Percentiles rank a stretch among this genome's conserved stretches.
Conservation (phyloP, 2,888 invertebrate species). For the Amphipyra berbera region DNA sequence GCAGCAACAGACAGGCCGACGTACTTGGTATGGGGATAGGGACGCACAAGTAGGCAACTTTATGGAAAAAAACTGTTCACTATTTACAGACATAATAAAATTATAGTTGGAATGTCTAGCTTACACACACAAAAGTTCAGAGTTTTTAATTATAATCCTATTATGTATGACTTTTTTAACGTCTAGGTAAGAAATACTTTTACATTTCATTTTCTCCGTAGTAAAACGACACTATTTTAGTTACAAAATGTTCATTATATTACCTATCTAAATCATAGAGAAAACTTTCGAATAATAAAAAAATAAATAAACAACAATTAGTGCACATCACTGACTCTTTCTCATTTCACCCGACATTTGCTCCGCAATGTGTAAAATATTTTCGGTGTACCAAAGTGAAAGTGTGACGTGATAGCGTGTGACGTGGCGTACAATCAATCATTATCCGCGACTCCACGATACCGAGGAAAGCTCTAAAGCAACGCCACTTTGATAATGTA, state of each 20-base stretch:
- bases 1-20: slow-evolving; percentile 61
- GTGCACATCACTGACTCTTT: slow-evolving; percentile 57
- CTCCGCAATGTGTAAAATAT: slow-evolving; percentile 76
- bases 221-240: no score
- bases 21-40: slow-evolving; percentile 43
- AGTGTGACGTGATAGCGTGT: slow-evolving; percentile 79
- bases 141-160: not conserved
- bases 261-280: no score
- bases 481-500: slow-evolving; percentile 85
- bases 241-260: no score
- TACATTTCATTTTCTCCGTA: no score
- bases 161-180: not conserved
- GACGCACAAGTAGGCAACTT: slow-evolving; percentile 42
- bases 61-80: slow-evolving; percentile 40
- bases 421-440: slow-evolving; percentile 82
- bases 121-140: slow-evolving; percentile 2
- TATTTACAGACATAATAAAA: slow-evolving; percentile 29
- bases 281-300: not conserved
- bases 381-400: slow-evolving; percentile 80
- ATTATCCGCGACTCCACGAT: slow-evolving; percentile 83
- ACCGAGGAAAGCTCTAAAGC: slow-evolving; percentile 86
- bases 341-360: slow-evolving; percentile 67
- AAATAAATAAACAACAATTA: slow-evolving; percentile 42
- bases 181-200: no score
- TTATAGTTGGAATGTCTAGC: slow-evolving; percentile 18